These are phyloP conservation scores for Glareola pratincola DNA, from an alignment of 2,113 vertebrate genomes.

Conservation along the genomic window DNA sequence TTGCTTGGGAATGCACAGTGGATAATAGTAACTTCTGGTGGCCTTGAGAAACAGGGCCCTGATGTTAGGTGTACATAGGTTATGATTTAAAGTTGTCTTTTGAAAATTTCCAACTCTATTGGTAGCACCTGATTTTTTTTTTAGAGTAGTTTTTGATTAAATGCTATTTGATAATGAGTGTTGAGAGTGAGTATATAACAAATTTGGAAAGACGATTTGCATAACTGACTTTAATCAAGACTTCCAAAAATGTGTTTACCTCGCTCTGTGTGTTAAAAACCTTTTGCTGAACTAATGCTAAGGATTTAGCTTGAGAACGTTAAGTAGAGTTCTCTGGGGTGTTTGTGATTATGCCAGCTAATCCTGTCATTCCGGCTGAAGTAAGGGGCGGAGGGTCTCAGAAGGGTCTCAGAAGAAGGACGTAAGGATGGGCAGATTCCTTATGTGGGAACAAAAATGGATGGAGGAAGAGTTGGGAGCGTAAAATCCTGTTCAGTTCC, in stretches of 20 bases:
- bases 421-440: neutral
- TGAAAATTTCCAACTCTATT: neutral
- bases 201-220: neutral
- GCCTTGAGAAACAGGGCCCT: neutral
- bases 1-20: neutral
- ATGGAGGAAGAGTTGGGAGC: neutral
- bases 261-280: neutral
- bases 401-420: neutral
- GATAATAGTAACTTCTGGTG: neutral
- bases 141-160: neutral
- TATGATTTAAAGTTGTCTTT: neutral
- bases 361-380: slow-evolving; percentile 1
- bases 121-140: neutral
- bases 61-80: neutral
- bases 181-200: neutral
- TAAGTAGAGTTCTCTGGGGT: neutral
- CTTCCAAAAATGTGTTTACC: neutral
- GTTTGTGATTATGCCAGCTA: neutral
- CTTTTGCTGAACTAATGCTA: neutral
- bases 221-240: neutral
- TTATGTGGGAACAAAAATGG: neutral
- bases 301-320: neutral
- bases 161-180: neutral
- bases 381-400: neutral
- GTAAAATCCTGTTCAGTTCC: neutral